Base-by-base conservation (phyloP, 2,888 invertebrate genomes). In the Luffia ferchaultella region DNA sequence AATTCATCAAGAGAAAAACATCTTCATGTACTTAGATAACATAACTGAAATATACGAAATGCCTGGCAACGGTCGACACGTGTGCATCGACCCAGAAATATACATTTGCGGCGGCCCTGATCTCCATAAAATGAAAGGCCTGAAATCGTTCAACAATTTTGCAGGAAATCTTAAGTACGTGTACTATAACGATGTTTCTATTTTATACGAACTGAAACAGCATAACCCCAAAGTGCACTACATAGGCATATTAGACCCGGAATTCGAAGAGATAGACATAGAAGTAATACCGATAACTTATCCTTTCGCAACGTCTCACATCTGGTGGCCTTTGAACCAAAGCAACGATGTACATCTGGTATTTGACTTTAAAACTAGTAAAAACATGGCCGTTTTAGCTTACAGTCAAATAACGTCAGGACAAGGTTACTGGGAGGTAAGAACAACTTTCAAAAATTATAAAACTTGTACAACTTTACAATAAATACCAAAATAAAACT, bases 71-170 rank as follows among this genome's bases (percentile, higher is more conserved):
- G 76, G 86, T 53, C 82, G 86, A 49, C 88, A 92, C 67, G 86
- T 97, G 54, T 93, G 95, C 60, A 94, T 97, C 57, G 96, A 97
- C 82, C 96, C 97, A 40, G 95, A 96, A 75, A 94, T 97, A 58
- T 96, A 96, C 70, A 93, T 97, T 57, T 94, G 95, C 46, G 94
- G 94, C 16, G 96, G 95, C 2, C 93, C 95, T 1, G 93, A 93
- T 67, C 72, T 93, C 54, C 86, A 92, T 64, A 93, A 93, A 73
- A 93, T 93, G 80, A 90, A 89, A 70, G 93, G 96, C 47, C 78
- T 93, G 58, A 89, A 88, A 63, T 95, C 90, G 52, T 88, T 90
- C 60, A 93, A 94, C 70, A 94, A 93, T 75, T 95, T 95, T 68
- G 93, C 93, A 59, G 95, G 97, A 18, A 93, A 93, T 60, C 71